Base-by-base conservation (phyloP, 2,888 invertebrate genomes). In the Gymnoscelis rufifasciata region DNA sequence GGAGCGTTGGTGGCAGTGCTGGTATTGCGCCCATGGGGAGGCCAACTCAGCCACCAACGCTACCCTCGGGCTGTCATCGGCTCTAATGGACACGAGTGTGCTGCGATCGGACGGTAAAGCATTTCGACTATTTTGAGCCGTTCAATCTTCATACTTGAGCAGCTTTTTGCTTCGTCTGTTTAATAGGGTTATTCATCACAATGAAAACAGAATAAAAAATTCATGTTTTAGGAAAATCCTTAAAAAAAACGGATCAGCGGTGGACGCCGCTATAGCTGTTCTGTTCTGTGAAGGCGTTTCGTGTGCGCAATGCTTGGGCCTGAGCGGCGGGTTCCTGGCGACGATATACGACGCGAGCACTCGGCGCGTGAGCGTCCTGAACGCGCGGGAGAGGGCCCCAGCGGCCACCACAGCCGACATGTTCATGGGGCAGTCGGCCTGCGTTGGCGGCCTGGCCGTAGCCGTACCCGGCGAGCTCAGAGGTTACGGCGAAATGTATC, bases 391-490 rank as follows among this genome's bases (percentile, higher is more conserved):
- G 87, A 83, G 90, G 0, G 96, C 96, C 0, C 96, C 97, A 0
- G 74, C 73, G 1, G 89, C 80, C 0, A 92, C 97, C 0, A 79
- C 86, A 5, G 72, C 78, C 64, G 78, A 92, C 52, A 95, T 96
- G 96, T 96, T 88, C 72, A 66, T 83, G 3, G 77, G 78, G 67
- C 78, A 84, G 3, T 89, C 89, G 0, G 80, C 86, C 2, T 77
- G 74, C 46, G 71, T 76, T 84, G 93, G 93, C 56, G 93, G 92
- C 0, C 78, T 92, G 57, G 90, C 96, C 0, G 90, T 94, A n/a
- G 98, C 93, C n/a, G 93, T 98, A n/a, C 97, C 98, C 0, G 97
- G 97, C 7, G 97, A 97, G 78, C 75, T 98, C 10, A 84, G 90
- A 44, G 98, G 98, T 1, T 96, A 96, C 74, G 93, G 93, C 91